Conservation (phyloP, 2,113 vertebrate species). For the Sebastes schlegelii region DNA sequence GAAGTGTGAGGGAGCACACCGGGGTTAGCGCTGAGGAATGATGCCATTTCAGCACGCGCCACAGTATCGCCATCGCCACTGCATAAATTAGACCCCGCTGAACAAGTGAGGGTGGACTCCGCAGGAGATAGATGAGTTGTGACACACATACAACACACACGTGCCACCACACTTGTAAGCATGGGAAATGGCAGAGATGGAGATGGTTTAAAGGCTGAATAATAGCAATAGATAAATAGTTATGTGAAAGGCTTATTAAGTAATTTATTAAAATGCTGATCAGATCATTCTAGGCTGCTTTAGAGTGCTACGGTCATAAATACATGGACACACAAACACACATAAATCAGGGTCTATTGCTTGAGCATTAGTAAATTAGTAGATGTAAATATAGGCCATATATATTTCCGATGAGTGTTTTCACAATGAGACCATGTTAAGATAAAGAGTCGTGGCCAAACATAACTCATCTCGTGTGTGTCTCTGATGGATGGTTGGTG, state of each 20-base stretch:
- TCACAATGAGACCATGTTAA: conserved; percentile 29
- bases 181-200: conserved; percentile 38
- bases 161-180: conserved; percentile 57
- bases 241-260: conserved; percentile 36
- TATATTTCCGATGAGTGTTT: conserved; percentile 27
- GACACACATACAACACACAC: conserved; percentile 39
- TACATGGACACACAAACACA: conserved; percentile 5
- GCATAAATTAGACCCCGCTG: conserved; percentile 82
- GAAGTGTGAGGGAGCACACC: conserved; percentile 65
- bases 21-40: conserved; percentile 78
- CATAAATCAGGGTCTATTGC: conserved; percentile 24
- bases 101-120: conserved; percentile 66
- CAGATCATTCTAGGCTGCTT: conserved; percentile 28
- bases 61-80: conserved; percentile 62
- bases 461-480: not conserved
- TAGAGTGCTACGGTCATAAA: conserved; percentile 6
- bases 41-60: conserved; percentile 79
- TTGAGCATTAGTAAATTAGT: conserved; percentile 38
- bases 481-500: conserved; percentile 32
- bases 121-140: conserved; percentile 76
- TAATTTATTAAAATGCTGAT: conserved; percentile 43
- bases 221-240: conserved; percentile 49
- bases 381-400: conserved; percentile 40
- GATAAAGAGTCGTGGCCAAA: conserved; percentile 7
- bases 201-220: conserved; percentile 41